Base-by-base conservation (phyloP, 1,140 invertebrate genomes). In the Leguminivora glycinivorella region DNA sequence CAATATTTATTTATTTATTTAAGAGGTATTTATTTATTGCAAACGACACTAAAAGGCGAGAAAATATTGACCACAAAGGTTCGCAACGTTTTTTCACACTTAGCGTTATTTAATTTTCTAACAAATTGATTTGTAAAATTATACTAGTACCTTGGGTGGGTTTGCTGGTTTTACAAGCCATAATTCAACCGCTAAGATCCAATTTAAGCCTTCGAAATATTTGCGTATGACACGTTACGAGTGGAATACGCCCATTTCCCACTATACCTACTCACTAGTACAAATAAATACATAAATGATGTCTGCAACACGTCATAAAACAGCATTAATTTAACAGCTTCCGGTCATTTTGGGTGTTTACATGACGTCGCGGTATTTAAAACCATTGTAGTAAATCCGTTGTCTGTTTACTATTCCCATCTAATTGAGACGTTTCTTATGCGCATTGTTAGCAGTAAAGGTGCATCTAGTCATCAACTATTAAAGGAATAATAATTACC, bases 331-430 rank as follows among this genome's bases (percentile, higher is more conserved):
- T 52, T 19, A 63, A 19, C 26, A 29, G 26, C 26, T 63, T 63
- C 58, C 58, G 58, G 25, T 29, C 58, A 29, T 34, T 63, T 1
- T 63, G 3, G 25, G 26, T 29, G 58, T 63, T 63, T 31, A 34
- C 58, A 29, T 31, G 58, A 31, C 58, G 58, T 26, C n/a, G 58
- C 9, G 58, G 58, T 63, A 19, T 63, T 63, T 17, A 63, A 63
- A 63, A 29, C 17, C 29, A 63, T 63, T 63, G 58, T 34, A 63
- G 58, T 63, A 63, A 31, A 19, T 17, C 58, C 14, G 26, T 5
- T 63, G 58, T 63, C 26, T 63, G 58, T 63, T 63, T 63, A 63
- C 58, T 63, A 63, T 29, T 63, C 58, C 4, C 58, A 17, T 29
- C n/a, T 63, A 63, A 63, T 63, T 63, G 6, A 63, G 58, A 63